phyloP scores from a whole-genome alignment of 2,113 vertebrate species.

The Rhynchomys soricoides region DNA sequence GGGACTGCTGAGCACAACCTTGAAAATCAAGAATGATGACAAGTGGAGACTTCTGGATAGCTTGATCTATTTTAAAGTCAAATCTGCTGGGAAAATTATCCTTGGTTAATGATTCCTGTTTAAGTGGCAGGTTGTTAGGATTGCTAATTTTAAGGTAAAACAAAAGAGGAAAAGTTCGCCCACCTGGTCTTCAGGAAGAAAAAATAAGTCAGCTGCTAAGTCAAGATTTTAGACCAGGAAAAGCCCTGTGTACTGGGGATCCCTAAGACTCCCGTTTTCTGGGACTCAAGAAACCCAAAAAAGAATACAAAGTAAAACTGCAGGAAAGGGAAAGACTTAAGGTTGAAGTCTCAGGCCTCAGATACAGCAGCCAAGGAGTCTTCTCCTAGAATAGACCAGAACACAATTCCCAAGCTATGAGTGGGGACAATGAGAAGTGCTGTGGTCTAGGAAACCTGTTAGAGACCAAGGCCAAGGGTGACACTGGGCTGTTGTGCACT shows the following conservation, averaged over 20 bases:
- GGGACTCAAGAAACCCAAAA: neutral
- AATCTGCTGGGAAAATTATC: conserved; percentile 50
- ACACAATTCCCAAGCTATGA: neutral
- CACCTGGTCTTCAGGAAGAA: neutral
- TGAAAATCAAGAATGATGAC: neutral
- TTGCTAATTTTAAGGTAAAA: conserved; percentile 55
- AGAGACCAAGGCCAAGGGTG: neutral
- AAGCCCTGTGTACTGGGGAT: neutral
- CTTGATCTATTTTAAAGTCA: conserved; percentile 56
- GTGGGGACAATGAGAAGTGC: neutral
- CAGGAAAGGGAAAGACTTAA: too few relatives aligned
- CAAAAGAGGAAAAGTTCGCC: conserved; percentile 52
- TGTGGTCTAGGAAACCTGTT: neutral
- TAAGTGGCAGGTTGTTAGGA: conserved; percentile 54
- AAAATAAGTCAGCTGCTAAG: neutral
- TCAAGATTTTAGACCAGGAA: neutral
- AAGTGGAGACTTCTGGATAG: neutral
- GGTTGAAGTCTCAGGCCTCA: neutral
- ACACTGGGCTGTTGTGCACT: neutral
- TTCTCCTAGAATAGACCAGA: neutral
- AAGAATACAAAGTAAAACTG: neutral
- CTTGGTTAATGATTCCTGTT: conserved; percentile 59
- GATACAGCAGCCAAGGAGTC: neutral
- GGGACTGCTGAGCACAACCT: neutral
- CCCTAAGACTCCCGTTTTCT: neutral